A percentile compares a stretch with the other conserved stretches of the same genome.
These are phyloP conservation scores for Trogon surrucura DNA, from an alignment of 2,113 vertebrate species.

Conservation along the genomic window DNA sequence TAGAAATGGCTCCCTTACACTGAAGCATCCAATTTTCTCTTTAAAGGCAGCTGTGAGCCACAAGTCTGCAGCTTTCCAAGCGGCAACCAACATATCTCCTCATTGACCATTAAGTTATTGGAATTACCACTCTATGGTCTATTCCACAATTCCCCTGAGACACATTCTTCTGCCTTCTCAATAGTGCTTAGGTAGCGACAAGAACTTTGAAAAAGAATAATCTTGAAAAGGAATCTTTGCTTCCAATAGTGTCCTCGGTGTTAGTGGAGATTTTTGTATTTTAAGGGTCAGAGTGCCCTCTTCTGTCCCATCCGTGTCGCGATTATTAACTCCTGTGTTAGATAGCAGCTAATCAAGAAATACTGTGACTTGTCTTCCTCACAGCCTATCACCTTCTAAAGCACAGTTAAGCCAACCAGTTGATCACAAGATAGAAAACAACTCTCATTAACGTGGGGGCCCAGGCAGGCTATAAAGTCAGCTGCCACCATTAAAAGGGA, in stretches of 20 bases:
- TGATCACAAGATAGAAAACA: not conserved
- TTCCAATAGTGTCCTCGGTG: fast-evolving
- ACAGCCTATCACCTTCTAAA: not conserved
- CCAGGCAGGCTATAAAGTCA: not conserved
- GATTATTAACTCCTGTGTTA: not conserved
- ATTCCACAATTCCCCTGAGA: not conserved
- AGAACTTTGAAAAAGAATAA: not conserved
- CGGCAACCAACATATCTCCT: not conserved
- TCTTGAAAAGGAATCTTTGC: not conserved
- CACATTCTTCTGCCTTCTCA: not conserved
- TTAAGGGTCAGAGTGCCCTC: slow-evolving; percentile 38
- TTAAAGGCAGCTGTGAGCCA: not conserved
- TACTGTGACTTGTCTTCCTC: not conserved
- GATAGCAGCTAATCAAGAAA: not conserved
- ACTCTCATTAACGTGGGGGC: not conserved
- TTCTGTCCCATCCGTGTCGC: not conserved
- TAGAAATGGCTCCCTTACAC: not conserved
- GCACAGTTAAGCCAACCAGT: not conserved
- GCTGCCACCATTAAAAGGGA: not conserved
- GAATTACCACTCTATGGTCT: not conserved
- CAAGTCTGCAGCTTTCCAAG: not conserved
- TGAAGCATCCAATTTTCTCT: not conserved
- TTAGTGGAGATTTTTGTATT: not conserved
- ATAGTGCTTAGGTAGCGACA: not conserved
- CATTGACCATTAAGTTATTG: fast-evolving